Evolutionary conservation across 1,140 invertebrate species (phyloP).

Genomic region (Phocides pigmalion): DNA sequence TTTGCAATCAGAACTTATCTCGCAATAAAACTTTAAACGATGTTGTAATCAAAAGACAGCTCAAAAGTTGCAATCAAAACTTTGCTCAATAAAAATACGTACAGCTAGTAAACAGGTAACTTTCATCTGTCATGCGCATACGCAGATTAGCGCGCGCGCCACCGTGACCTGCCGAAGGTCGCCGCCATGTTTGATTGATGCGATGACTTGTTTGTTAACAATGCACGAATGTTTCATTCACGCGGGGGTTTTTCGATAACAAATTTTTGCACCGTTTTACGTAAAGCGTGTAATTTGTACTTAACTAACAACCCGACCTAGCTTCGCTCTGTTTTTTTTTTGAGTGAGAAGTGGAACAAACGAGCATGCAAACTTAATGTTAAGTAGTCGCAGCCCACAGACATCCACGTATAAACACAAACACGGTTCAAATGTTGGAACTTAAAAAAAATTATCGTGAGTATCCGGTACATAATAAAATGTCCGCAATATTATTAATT

Average conservation of each 20-base stretch:
- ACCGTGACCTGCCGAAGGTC: constrained; percentile 14
- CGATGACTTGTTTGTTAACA: constrained; percentile 12
- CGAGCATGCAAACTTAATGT: too few relatives aligned
- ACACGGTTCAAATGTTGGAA: too few relatives aligned
- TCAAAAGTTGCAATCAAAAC: not conserved
- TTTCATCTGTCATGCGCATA: constrained; percentile 16
- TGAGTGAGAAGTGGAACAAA: too few relatives aligned
- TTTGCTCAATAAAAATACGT: not conserved
- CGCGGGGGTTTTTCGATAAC: constrained; percentile 1
- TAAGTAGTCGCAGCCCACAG: too few relatives aligned
- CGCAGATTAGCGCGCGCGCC: constrained; percentile 13
- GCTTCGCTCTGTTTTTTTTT: too few relatives aligned
- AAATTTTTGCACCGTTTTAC: not conserved
- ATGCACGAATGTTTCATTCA: constrained; percentile 13
- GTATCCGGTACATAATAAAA: too few relatives aligned
- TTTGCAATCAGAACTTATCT: too few relatives aligned
- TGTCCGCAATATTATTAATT: too few relatives aligned
- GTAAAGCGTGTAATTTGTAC: not conserved
- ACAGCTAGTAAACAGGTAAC: not conserved
- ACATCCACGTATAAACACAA: too few relatives aligned
- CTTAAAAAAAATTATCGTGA: too few relatives aligned
- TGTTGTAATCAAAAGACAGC: too few relatives aligned
- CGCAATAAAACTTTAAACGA: too few relatives aligned
- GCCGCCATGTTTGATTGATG: constrained; percentile 17
- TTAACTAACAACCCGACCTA: not conserved